Conservation (phyloP, 1,140 invertebrate species). For the Marisa cornuarietis region DNA sequence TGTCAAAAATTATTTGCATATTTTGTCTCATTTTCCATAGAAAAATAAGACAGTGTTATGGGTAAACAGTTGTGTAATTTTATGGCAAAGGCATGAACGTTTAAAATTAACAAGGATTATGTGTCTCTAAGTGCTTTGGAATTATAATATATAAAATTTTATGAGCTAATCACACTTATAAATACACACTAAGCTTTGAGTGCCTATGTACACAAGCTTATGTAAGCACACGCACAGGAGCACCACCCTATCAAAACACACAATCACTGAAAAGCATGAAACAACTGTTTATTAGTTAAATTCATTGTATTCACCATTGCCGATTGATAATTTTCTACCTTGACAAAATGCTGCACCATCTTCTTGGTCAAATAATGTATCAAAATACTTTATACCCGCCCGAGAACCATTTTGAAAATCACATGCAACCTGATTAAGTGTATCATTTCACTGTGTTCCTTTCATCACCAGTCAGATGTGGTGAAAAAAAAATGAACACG, state of each 20-base stretch:
- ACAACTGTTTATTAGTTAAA: neutral
- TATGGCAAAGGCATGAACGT: too few species aligned
- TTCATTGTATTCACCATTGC: neutral
- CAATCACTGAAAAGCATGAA: too few species aligned
- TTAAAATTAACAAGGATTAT: neutral
- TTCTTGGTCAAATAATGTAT: neutral
- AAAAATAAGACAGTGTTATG: too few species aligned
- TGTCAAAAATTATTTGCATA: too few species aligned
- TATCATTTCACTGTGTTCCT: neutral
- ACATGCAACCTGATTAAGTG: neutral
- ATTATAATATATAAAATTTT: neutral
- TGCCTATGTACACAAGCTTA: neutral
- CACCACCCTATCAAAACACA: neutral
- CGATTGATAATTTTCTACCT: neutral
- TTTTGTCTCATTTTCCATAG: too few species aligned
- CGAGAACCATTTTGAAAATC: neutral
- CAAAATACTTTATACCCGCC: neutral
- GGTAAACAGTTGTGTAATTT: too few species aligned
- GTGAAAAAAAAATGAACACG: neutral
- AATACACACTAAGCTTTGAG: neutral
- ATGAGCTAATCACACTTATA: neutral
- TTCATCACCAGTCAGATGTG: neutral
- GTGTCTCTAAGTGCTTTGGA: too few species aligned
- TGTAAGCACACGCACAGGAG: neutral
- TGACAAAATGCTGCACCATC: neutral